A percentile compares a stretch with the other conserved stretches of the same genome.
Evolutionary conservation across 2,888 invertebrate species (phyloP).

Genomic region (Cancer borealis): DNA sequence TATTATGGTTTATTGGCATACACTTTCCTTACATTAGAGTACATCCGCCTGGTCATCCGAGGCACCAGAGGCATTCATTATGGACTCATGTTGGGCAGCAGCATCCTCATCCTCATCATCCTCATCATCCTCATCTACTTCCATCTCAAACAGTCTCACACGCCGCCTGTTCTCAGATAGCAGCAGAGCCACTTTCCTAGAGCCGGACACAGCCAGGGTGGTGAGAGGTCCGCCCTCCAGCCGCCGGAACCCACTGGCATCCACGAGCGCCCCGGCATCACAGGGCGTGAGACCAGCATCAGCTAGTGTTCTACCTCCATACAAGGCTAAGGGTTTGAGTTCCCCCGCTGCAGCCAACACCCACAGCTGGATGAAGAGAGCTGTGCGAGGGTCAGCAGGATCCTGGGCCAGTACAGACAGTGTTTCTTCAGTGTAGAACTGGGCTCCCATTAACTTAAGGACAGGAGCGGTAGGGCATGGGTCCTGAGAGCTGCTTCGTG

Average conservation of each 20-base stretch:
- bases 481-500: conserved; percentile 58
- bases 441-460: conserved; percentile 84
- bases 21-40: conserved; percentile 18
- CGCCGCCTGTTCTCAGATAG: conserved; percentile 89
- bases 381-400: conserved; percentile 65
- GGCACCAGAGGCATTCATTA: conserved; percentile 72
- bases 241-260: conserved; percentile 80
- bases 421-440: conserved; percentile 88
- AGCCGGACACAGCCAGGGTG: conserved; percentile 91
- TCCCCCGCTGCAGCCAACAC: conserved; percentile 67
- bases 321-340: conserved; percentile 57
- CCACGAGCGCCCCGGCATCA: conserved; percentile 66
- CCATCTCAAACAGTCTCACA: conserved; percentile 94
- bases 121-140: conserved; percentile 94
- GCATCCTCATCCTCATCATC: conserved; percentile 75
- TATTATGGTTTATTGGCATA: background rate
- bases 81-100: conserved; percentile 65
- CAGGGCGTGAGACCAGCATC: conserved; percentile 57
- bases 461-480: conserved; percentile 52
- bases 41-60: conserved; percentile 66
- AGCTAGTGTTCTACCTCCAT: conserved; percentile 59
- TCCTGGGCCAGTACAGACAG: conserved; percentile 85
- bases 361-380: conserved; percentile 74
- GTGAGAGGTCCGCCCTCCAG: conserved; percentile 86
- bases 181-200: conserved; percentile 90